Base-by-base conservation (phyloP, 2,888 invertebrate genomes). In the Minunthozetes semirufus region DNA sequence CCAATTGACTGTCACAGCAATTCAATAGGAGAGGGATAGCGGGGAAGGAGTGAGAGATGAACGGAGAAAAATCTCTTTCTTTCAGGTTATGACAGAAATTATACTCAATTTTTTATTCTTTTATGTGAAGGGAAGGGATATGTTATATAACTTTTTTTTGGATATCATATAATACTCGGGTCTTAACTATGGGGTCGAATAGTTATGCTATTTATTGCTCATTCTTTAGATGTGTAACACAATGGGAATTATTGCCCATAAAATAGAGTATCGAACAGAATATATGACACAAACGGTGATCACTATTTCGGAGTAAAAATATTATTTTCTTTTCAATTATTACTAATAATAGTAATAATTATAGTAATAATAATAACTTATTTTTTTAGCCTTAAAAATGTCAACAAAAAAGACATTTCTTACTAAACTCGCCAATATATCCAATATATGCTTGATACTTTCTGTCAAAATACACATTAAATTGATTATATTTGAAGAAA, bases 61-160 rank as follows among this genome's bases (percentile, higher is more conserved):
- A 13, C 15, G 6, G 15, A 50, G 15, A n/a, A 50, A 50, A 50
- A 50, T 50, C n/a, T 50, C n/a, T 50, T 50, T n/a, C n/a, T 50
- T 50, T 50, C 50, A 50, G 50, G 50, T 50, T 50, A 50, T 50
- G 50, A 50, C 50, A 50, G 50, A 50, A 50, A 50, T 50, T 50
- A 50, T 50, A n/a, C 50, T 15, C n/a, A n/a, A 50, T 33, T n/a
- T n/a, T 50, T n/a, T 50, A 50, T 50, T n/a, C 17, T n/a, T 50
- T 50, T 50, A 50, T 50, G n/a, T 50, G 15, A 11, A 46, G 15
- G 15, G 17, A 50, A 50, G 15, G n/a, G 15, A 50, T 50, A 50
- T n/a, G n/a, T n/a, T 50, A 50, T 50, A n/a, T 50, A 50, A 50
- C 50, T 46, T 11, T 46, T 8, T n/a, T 50, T 50, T 50, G 17